phyloP scores from a whole-genome alignment of 35 echinoderm and acorn worm genomes.

The Diadema setosum region DNA sequence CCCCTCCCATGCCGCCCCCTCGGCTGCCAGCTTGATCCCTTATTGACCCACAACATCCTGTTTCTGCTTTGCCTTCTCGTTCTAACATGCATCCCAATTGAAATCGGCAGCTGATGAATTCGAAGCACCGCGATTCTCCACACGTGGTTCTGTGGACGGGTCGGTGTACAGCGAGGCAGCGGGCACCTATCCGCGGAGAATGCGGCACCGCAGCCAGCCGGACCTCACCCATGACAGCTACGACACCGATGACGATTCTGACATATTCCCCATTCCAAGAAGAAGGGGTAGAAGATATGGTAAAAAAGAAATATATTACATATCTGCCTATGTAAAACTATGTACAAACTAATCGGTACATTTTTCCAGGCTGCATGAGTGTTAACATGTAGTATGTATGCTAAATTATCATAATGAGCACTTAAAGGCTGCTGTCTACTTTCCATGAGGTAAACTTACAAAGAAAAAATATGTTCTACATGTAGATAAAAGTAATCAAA shows the following conservation, averaged over 20 bases:
- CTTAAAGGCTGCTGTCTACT: too few relatives aligned
- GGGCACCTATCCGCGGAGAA: not conserved
- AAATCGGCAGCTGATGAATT: conserved; percentile 1
- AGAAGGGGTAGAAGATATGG: conserved; percentile 43
- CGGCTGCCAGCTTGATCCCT: not conserved
- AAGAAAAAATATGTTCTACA: too few relatives aligned
- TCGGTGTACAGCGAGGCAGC: not conserved
- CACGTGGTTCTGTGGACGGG: not conserved
- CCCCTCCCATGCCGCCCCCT: too few relatives aligned
- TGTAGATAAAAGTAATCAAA: too few relatives aligned
- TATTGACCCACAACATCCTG: not conserved
- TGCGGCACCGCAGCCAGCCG: conserved; percentile 19
- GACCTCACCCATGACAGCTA: conserved; percentile 1
- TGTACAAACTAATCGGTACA: too few relatives aligned
- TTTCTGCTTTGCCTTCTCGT: conserved; percentile 3
- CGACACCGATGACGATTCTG: conserved; percentile 14
- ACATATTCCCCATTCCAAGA: conserved; percentile 64
- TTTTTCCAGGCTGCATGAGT: too few relatives aligned
- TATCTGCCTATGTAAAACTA: too few relatives aligned
- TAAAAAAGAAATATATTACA: conserved; percentile 11
- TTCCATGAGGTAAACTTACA: too few relatives aligned
- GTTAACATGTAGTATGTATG: too few relatives aligned
- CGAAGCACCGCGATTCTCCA: conserved; percentile 21
- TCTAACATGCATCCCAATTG: not conserved
- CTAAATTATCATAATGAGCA: too few relatives aligned